A percentile compares a stretch with the other conserved stretches of the same genome.
Evolutionary conservation across 2,888 invertebrate species (phyloP).

Genomic region (Ferrisia virgata): DNA sequence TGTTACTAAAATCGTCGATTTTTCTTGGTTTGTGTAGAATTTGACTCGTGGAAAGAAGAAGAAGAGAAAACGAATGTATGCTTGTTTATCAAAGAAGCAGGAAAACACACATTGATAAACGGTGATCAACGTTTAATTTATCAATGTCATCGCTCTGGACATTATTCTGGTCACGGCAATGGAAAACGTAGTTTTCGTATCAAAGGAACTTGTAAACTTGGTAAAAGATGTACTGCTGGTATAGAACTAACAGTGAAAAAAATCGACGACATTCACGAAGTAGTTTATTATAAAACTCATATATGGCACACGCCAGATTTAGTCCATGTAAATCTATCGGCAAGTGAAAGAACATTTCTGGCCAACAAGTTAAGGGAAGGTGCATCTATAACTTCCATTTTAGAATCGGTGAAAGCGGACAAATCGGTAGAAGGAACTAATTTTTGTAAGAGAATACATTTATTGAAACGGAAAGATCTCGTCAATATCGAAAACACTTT

Average conservation of each 20-base stretch:
- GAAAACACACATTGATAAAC: slow-evolving; percentile 33
- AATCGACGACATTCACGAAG: slow-evolving; percentile 9
- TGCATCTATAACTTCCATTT: slow-evolving; percentile 27
- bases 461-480: slow-evolving; percentile 38
- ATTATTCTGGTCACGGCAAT: slow-evolving; percentile 33
- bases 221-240: slow-evolving; percentile 38
- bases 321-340: slow-evolving; percentile 25
- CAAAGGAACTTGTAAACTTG: slow-evolving; percentile 37
- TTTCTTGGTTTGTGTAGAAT: not conserved
- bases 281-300: slow-evolving; percentile 36
- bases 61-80: slow-evolving; percentile 37
- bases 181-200: slow-evolving; percentile 38
- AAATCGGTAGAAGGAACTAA: slow-evolving; percentile 32
- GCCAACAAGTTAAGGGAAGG: slow-evolving; percentile 36
- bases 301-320: slow-evolving; percentile 35
- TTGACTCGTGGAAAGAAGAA: slow-evolving; percentile 35
- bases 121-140: slow-evolving; percentile 36
- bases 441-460: slow-evolving; percentile 33
- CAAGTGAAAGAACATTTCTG: slow-evolving; percentile 19
- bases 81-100: slow-evolving; percentile 35
- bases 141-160: slow-evolving; percentile 38
- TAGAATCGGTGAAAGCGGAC: slow-evolving; percentile 36
- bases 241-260: slow-evolving; percentile 34
- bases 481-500: slow-evolving; percentile 39
- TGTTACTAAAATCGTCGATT: too few species aligned